These are phyloP conservation scores for Drosophila ohnishii DNA, from an alignment of 1,140 invertebrate genomes.

Conservation along the genomic window DNA sequence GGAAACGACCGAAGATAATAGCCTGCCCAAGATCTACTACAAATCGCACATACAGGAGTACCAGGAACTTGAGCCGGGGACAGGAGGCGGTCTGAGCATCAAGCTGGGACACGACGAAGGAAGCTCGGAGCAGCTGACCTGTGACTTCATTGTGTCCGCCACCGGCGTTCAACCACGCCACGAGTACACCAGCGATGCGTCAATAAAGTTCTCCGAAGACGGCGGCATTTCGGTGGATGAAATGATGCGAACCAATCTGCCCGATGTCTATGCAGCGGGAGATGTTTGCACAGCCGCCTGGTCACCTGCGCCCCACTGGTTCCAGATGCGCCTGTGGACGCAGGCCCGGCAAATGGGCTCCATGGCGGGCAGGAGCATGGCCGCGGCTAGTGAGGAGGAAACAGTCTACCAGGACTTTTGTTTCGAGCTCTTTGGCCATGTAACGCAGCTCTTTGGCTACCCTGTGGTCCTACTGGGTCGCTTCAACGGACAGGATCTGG, in stretches of 20 bases:
- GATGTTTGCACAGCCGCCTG: slow-evolving; percentile 94
- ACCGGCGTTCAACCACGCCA: slow-evolving; percentile 94
- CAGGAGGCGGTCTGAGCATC: slow-evolving; percentile 5
- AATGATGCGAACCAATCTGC: slow-evolving; percentile 91
- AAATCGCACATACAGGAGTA: slow-evolving; percentile 45
- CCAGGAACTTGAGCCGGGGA: slow-evolving; percentile 5
- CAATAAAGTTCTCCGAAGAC: slow-evolving; percentile 87
- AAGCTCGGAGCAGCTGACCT: slow-evolving; percentile 82
- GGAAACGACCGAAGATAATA: neutral
- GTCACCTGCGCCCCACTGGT: slow-evolving; percentile 93
- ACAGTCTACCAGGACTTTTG: slow-evolving; percentile 93
- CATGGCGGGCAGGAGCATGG: slow-evolving; percentile 96
- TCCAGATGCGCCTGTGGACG: slow-evolving; percentile 98
- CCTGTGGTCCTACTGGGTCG: slow-evolving; percentile 97
- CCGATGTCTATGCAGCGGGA: slow-evolving; percentile 95
- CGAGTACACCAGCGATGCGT: slow-evolving; percentile 84
- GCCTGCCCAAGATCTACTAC: slow-evolving; percentile 54
- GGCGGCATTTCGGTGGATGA: slow-evolving; percentile 92
- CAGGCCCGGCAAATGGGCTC: slow-evolving; percentile 98
- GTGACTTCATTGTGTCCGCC: slow-evolving; percentile 97
- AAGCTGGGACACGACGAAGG: slow-evolving; percentile 54
- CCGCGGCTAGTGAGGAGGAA: slow-evolving; percentile 86
- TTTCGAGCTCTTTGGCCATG: slow-evolving; percentile 98
- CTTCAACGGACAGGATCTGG: slow-evolving; percentile 96
- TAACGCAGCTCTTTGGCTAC: slow-evolving; percentile 97